Evolutionary conservation across 2,797 vertebrate genomes (phyloP).

Genomic region (Alcedo atthis): DNA sequence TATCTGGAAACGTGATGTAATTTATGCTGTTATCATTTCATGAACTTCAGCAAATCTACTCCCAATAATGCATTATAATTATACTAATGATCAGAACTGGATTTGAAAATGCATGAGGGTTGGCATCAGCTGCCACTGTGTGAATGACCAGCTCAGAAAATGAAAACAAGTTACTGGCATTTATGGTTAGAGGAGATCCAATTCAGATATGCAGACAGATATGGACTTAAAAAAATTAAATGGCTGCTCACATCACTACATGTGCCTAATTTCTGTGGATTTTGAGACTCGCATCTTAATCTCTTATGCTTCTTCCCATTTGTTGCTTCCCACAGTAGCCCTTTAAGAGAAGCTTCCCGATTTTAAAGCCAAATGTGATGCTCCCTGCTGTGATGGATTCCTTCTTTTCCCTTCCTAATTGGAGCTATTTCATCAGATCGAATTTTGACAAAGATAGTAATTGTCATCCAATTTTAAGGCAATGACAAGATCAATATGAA

Average conservation of each 20-base stretch:
- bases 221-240: background rate
- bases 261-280: background rate
- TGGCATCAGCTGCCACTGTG: background rate
- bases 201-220: background rate
- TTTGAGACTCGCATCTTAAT: background rate
- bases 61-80: constrained; percentile 8
- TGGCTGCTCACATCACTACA: background rate
- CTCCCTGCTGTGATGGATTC: constrained; percentile 67
- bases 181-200: background rate
- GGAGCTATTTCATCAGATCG: constrained; percentile 68
- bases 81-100: background rate
- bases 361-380: background rate
- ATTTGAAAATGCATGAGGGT: background rate
- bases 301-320: background rate
- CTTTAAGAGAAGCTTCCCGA: constrained; percentile 31
- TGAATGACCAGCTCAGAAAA: constrained; percentile 11
- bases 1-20: constrained; percentile 2
- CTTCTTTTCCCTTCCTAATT: constrained; percentile 67
- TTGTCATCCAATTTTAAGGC: constrained; percentile 70
- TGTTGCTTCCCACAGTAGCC: background rate
- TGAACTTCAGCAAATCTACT: background rate
- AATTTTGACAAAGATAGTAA: constrained; percentile 73
- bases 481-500: constrained; percentile 70
- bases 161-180: constrained; percentile 12
- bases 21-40: constrained; percentile 16